Base-by-base conservation (phyloP, 2,113 vertebrate genomes). In the Mormoops blainvillei region DNA sequence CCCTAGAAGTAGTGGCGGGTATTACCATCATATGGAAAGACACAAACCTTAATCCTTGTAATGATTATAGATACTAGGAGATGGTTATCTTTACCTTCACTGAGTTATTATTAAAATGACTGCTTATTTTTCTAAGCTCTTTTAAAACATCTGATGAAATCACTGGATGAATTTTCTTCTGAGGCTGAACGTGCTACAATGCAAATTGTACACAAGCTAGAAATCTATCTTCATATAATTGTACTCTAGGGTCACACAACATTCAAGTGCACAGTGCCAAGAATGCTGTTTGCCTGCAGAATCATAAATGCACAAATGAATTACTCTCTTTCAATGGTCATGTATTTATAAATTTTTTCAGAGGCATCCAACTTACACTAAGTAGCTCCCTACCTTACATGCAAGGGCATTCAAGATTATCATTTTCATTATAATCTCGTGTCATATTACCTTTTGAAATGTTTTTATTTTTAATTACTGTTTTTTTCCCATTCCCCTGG, bases 41-140 rank as follows among this genome's bases (percentile, higher is more conserved):
- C 50, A 95, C 15, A 92, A 70, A 48, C 68, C 45, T 83, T 97
- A 94, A 97, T 94, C 96, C 74, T 78, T 94, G 71, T 77, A 94
- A 93, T 87, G 68, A 93, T 78, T 20, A 19, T 70, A 97, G 95
- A 91, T 88, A 96, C 67, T 4, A n/a, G 88, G 85, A 95, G 65
- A 97, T 82, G 76, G 52, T 74, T 96, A 97, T 85, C 77, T 74
- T 83, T 54, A 77, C 54, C 24, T 91, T 97, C 96, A 92, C 94
- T 38, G 71, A 67, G 83, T 95, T 86, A 92, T 97, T 95, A 65
- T 61, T 96, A 96, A 97, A 95, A 86, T 18, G 13, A 68, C 74
- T 92, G 83, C 68, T 97, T 97, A 95, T 96, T 97, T 97, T 96
- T 92, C 95, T 95, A 90, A 95, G 76, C 84, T 96, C 68, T 96